Percentiles rank a stretch among this genome's conserved stretches.
phyloP scores from a whole-genome alignment of 2,888 invertebrate genomes.

The Gnatocerus cornutus region DNA sequence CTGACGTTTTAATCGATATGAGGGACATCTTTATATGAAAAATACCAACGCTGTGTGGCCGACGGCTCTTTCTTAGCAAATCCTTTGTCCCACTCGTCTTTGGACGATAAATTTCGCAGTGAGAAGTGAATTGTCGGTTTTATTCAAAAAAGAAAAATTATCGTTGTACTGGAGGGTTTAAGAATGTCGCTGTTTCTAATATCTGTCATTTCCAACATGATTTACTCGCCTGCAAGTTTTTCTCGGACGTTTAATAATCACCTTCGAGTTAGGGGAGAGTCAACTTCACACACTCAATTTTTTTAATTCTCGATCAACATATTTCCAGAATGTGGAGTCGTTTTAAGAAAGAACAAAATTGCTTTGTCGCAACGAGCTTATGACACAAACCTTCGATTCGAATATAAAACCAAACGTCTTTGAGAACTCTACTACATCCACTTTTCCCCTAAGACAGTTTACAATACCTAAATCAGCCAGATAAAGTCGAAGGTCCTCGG shows the following conservation, averaged over 20 bases:
- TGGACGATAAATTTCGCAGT: constrained; percentile 18
- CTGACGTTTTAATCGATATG: constrained; percentile 25
- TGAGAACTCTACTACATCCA: neutral
- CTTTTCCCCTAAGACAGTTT: constrained; percentile 1
- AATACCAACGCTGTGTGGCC: constrained; percentile 15
- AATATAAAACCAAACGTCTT: neutral
- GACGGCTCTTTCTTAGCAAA: constrained; percentile 1
- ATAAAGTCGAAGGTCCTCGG: constrained; percentile 5
- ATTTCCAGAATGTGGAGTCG: too few species aligned
- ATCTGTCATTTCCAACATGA: constrained; percentile 32
- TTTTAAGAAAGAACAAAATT: too few species aligned
- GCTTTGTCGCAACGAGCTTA: too few species aligned
- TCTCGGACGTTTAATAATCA: constrained; percentile 2
- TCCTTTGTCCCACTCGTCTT: constrained; percentile 20
- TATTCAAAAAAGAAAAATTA: constrained; percentile 32
- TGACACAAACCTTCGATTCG: neutral
- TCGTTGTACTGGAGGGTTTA: constrained; percentile 14
- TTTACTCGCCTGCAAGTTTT: constrained; percentile 18
- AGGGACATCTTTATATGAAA: constrained; percentile 35
- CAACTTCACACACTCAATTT: too few species aligned
- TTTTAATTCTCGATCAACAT: too few species aligned
- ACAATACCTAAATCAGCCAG: neutral
- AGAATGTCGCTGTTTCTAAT: constrained; percentile 24
- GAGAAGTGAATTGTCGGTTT: constrained; percentile 8
- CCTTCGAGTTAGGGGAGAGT: constrained; percentile 2